Evolutionary conservation across 2,113 vertebrate species (phyloP), one percentile per base, ranked within the genome.

Genomic region (Otolemur garnettii): DNA sequence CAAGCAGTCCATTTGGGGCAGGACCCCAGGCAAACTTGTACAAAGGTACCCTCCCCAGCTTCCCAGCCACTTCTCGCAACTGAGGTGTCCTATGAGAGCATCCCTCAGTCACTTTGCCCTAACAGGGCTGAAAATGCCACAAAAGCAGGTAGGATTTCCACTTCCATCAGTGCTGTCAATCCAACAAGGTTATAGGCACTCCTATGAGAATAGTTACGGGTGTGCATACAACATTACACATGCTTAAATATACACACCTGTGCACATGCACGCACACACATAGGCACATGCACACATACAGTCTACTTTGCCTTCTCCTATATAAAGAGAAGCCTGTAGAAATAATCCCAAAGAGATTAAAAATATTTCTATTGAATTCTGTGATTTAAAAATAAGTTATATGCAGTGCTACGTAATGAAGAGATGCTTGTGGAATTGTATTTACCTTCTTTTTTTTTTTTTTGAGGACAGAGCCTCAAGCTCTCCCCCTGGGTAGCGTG

Each of bases 1-100:
- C 57, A n/a, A 15, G 28, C 35, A 12, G 0, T 13, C 7, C 1
- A 0, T 5, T 0, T 3, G n/a, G 35, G 64, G 38, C 17, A 77
- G 84, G 33, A 26, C 0, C 9, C 2, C 0, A 1, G 5, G 38
- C 13, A 4, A 0, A 17, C 2, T 0, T 1, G 33, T 18, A 30
- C 77, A 17, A 45, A 71, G 83, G 4, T 30, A 26, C 7, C 75
- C 71, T 60, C 64, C 59, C 18, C 4, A 13, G 60, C 28, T 59
- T 53, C n/a, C 60, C 22, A 22, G 72, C 64, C 7, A 50, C 57
- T 57, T 50, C 24, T 59, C 59, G 22, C 18, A 5, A n/a, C 14
- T 0, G 45, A 64, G 30, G 21, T 19, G 6, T 62, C 86, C 85
- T 5, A 0, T 9, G 26, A 57, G 21, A 64, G 55, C 4, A 30